phyloP scores from a whole-genome alignment of 2,797 vertebrate genomes.

The Neosilurus mollespiculum region DNA sequence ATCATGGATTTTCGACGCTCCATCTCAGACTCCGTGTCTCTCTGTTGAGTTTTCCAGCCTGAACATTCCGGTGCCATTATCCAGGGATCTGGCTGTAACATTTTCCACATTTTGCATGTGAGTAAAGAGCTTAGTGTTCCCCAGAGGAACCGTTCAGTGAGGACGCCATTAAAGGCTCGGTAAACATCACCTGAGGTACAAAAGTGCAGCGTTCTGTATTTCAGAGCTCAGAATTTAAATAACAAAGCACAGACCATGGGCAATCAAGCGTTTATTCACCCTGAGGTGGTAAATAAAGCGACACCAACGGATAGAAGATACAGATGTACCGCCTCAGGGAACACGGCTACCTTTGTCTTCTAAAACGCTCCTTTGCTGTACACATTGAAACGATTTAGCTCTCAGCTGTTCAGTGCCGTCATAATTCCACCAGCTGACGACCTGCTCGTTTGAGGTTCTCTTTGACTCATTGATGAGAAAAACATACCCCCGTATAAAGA shows the following conservation, averaged over 20 bases:
- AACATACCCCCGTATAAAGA: neutral
- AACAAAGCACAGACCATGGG: slow-evolving; percentile 1
- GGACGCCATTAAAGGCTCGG: neutral
- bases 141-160: slow-evolving; percentile 1
- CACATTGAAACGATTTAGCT: slow-evolving; percentile 32
- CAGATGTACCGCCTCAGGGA: slow-evolving; percentile 12
- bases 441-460: slow-evolving; percentile 2
- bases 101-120: neutral
- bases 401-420: slow-evolving; percentile 21
- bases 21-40: neutral
- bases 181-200: slow-evolving; percentile 20
- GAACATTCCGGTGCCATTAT: slow-evolving; percentile 12
- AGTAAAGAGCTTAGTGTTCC: neutral
- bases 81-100: neutral
- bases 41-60: slow-evolving; percentile 1
- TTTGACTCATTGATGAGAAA: slow-evolving; percentile 17
- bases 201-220: neutral
- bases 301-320: neutral
- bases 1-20: neutral
- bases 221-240: slow-evolving; percentile 9
- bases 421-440: slow-evolving; percentile 2
- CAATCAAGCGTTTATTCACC: slow-evolving; percentile 7
- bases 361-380: slow-evolving; percentile 23
- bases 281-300: slow-evolving; percentile 12
- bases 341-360: slow-evolving; percentile 26